These are phyloP conservation scores for Hydrolagus affinis DNA, from an alignment of 2,113 vertebrate genomes.

Conservation along the genomic window DNA sequence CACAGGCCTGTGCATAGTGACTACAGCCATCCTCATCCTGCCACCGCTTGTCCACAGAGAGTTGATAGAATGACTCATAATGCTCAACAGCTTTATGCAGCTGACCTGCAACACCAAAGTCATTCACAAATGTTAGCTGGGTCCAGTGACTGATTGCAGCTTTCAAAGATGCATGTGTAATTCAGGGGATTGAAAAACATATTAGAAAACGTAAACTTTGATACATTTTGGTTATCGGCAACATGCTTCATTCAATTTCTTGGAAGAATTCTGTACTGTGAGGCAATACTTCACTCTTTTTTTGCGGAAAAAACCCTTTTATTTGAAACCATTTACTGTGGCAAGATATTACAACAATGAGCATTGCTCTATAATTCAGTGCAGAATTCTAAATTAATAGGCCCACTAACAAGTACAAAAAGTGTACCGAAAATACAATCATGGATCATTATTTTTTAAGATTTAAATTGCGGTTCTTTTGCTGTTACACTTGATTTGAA, in stretches of 20 bases:
- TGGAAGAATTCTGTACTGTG: background rate
- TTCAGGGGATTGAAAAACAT: background rate
- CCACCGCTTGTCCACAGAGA: conserved; percentile 58
- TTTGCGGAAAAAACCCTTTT: background rate
- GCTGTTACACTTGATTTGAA: too few relatives aligned
- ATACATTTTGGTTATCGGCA: background rate
- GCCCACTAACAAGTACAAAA: too few relatives aligned
- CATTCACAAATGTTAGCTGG: conserved; percentile 23
- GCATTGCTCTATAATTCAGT: background rate
- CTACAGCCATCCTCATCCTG: conserved; percentile 50
- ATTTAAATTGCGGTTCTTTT: too few relatives aligned
- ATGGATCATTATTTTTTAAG: too few relatives aligned
- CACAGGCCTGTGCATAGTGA: conserved; percentile 56
- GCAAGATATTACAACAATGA: background rate
- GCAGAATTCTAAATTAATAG: background rate
- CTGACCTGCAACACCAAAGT: conserved; percentile 54
- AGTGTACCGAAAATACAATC: too few relatives aligned
- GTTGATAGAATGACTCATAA: conserved; percentile 63
- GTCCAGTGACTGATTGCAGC: conserved; percentile 5
- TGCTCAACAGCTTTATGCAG: conserved; percentile 57
- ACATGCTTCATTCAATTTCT: background rate
- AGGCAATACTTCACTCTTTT: too few relatives aligned
- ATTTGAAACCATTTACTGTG: background rate
- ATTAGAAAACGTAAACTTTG: background rate
- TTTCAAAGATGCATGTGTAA: background rate